phyloP scores from a whole-genome alignment of 2,113 vertebrate species.

The Illadopsis cleaveri region DNA sequence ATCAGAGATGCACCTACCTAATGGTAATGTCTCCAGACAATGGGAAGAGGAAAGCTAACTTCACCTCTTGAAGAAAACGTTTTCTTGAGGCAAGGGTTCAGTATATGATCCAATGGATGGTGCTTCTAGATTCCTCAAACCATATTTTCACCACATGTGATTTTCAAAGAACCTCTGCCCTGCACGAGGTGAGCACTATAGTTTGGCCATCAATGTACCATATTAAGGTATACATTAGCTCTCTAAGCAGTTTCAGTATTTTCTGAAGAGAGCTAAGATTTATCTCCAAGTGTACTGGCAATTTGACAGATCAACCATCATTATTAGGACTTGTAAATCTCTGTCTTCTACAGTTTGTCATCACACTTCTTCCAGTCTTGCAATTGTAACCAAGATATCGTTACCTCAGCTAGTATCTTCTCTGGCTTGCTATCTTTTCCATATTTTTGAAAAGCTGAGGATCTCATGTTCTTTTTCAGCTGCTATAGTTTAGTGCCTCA shows the following conservation, averaged over 20 bases:
- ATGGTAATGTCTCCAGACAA: not conserved
- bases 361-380: not conserved
- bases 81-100: not conserved
- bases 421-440: not conserved
- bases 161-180: not conserved
- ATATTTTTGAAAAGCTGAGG: not conserved
- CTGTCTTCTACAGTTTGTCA: not conserved
- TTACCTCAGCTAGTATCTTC: not conserved
- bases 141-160: not conserved
- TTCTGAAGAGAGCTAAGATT: not conserved
- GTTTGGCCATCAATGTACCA: not conserved
- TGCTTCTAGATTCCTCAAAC: not conserved
- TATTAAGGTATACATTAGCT: not conserved
- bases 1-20: not conserved
- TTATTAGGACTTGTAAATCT: not conserved
- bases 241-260: not conserved
- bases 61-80: not conserved
- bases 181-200: not conserved
- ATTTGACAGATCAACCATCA: not conserved
- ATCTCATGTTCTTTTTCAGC: not conserved
- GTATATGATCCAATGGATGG: not conserved
- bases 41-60: not conserved
- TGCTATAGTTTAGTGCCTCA: not conserved
- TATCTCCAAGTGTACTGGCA: not conserved
- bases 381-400: not conserved